Evolutionary conservation across 2,888 invertebrate species (phyloP).

Genomic region (Rotaria macrura): DNA sequence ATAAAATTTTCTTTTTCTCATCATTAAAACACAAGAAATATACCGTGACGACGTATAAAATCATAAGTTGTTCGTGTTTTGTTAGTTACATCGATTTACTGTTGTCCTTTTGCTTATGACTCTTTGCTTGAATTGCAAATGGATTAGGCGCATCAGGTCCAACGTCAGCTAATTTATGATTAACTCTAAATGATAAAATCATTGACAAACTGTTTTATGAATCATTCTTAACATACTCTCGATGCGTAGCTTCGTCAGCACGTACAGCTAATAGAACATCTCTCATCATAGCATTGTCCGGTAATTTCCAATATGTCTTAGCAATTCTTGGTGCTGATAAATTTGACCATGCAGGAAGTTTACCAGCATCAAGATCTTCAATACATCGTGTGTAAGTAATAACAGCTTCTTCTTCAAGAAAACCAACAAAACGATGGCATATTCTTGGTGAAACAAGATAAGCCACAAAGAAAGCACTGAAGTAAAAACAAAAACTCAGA

Average conservation of each 20-base stretch:
- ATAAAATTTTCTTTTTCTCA: no score
- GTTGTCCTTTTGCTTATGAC: background rate
- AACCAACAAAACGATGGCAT: conserved; percentile 49
- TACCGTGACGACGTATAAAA: no score
- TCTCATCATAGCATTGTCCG: conserved; percentile 41
- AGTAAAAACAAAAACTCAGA: background rate
- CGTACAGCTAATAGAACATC: conserved; percentile 46
- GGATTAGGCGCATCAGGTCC: background rate
- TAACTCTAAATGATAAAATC: background rate
- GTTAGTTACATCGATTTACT: background rate
- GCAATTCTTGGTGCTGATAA: conserved; percentile 43
- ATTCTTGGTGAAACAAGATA: conserved; percentile 44
- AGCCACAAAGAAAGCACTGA: conserved; percentile 39
- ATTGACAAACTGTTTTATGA: background rate
- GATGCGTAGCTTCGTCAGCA: conserved; percentile 48
- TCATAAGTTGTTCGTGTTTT: background rate
- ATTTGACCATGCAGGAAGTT: conserved; percentile 42
- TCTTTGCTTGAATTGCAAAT: background rate
- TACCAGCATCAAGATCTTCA: conserved; percentile 43
- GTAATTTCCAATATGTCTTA: conserved; percentile 44
- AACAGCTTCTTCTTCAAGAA: conserved; percentile 49
- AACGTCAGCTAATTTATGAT: conserved; percentile 9
- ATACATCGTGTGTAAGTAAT: conserved; percentile 37
- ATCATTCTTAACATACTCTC: conserved; percentile 29
- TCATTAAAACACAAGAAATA: no score